phyloP scores from a whole-genome alignment of 2,888 invertebrate species.

The Trimorus sp. region DNA sequence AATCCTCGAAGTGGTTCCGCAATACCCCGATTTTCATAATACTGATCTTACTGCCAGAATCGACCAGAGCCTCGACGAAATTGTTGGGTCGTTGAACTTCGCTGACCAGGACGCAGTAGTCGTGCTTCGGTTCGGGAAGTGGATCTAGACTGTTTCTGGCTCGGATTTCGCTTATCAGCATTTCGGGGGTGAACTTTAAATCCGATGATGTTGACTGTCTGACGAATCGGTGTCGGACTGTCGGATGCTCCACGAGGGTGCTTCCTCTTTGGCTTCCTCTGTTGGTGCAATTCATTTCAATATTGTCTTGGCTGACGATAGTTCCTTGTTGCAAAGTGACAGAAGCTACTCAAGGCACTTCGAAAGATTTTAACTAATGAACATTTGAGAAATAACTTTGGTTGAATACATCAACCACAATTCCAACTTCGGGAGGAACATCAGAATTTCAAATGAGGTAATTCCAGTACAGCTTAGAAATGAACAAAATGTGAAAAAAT shows the following conservation, averaged over 20 bases:
- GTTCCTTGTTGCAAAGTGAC: too few relatives aligned
- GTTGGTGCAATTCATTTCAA: neutral
- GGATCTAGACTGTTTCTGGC: neutral
- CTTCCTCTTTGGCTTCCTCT: conserved; percentile 6
- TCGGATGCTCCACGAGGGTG: neutral
- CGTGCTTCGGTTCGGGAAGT: conserved; percentile 22
- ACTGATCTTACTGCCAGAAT: conserved; percentile 61
- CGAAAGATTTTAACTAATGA: too few relatives aligned
- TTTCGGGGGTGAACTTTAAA: conserved; percentile 13
- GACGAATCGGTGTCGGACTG: conserved; percentile 19
- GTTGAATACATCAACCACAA: too few relatives aligned
- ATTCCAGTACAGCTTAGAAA: too few relatives aligned
- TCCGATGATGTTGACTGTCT: neutral
- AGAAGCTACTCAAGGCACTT: too few relatives aligned
- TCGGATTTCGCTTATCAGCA: conserved; percentile 15
- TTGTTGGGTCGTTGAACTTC: conserved; percentile 20
- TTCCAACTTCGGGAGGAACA: too few relatives aligned
- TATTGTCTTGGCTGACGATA: too few relatives aligned
- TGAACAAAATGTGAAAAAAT: too few relatives aligned
- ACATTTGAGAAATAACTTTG: too few relatives aligned
- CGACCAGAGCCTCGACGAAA: conserved; percentile 44
- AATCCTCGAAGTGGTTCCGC: conserved; percentile 21
- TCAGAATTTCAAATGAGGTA: too few relatives aligned
- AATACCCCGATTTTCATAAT: conserved; percentile 49
- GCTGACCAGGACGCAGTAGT: conserved; percentile 48